Percentiles rank a stretch among this genome's conserved stretches.
Evolutionary conservation across 2,888 invertebrate genomes (phyloP).

Genomic region (Cremastinae sp.): DNA sequence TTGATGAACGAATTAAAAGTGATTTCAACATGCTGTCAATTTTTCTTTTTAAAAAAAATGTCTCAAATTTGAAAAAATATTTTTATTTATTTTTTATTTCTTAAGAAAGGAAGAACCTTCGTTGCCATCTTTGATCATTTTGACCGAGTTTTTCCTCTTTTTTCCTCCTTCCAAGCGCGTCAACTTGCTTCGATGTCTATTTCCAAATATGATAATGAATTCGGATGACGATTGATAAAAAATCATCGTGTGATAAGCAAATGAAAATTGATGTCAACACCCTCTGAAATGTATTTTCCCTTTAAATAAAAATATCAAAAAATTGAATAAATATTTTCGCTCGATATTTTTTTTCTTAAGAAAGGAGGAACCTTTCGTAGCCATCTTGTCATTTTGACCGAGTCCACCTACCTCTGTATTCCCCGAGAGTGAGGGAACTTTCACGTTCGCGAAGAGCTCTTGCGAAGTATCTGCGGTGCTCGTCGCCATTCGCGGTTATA

Average conservation of each 20-base stretch:
- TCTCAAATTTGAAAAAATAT: too few species aligned
- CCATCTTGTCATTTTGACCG: constrained; percentile 54
- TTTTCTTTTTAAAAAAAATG: too few species aligned
- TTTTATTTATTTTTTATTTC: too few species aligned
- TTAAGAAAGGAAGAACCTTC: constrained; percentile 36
- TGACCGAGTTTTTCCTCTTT: constrained; percentile 67
- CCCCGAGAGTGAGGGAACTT: constrained; percentile 53
- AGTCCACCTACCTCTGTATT: constrained; percentile 26
- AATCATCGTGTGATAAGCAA: too few species aligned
- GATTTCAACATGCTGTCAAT: too few species aligned
- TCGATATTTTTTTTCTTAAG: too few species aligned
- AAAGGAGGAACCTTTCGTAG: constrained; percentile 48
- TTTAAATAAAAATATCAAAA: too few species aligned
- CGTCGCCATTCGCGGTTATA: constrained; percentile 59
- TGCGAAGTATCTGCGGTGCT: constrained; percentile 39
- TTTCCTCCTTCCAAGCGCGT: neutral
- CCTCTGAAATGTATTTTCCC: too few species aligned
- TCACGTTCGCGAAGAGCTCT: constrained; percentile 49
- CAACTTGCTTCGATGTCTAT: neutral
- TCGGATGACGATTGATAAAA: too few species aligned
- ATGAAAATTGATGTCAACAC: too few species aligned
- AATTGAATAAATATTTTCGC: too few species aligned
- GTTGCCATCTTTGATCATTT: constrained; percentile 71
- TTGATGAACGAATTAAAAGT: too few species aligned
- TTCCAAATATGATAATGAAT: neutral